A percentile compares a stretch with the other conserved stretches of the same genome.
These are phyloP conservation scores for Octonoba sinensis DNA, from an alignment of 2,888 invertebrate species.

Conservation along the genomic window DNA sequence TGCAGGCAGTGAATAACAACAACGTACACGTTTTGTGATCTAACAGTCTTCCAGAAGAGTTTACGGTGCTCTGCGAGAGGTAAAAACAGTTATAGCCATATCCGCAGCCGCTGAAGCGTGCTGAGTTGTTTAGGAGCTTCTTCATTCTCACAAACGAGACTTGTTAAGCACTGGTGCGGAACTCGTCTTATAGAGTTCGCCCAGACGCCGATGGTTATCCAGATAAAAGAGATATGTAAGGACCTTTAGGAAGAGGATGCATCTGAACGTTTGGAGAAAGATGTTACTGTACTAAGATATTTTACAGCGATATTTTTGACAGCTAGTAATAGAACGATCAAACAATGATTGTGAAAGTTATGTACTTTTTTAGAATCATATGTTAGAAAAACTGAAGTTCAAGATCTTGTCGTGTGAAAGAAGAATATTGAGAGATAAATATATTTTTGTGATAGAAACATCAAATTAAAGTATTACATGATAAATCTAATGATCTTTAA, in stretches of 20 bases:
- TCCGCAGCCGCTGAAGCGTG: slow-evolving; percentile 46
- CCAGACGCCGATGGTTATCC: slow-evolving; percentile 36
- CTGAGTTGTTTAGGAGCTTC: slow-evolving; percentile 47
- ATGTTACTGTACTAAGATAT: not conserved
- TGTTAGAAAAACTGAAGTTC: no score
- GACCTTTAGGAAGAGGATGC: slow-evolving; percentile 6
- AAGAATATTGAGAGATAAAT: no score
- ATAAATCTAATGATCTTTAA: no score
- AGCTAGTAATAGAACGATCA: no score
- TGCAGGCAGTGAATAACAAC: slow-evolving; percentile 28
- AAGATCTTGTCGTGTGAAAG: no score
- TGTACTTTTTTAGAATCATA: no score
- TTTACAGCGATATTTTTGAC: no score
- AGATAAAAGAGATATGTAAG: slow-evolving; percentile 32
- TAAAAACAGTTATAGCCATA: slow-evolving; percentile 58
- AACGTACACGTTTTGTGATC: slow-evolving; percentile 1
- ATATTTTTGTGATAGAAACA: no score
- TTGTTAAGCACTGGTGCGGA: slow-evolving; percentile 47
- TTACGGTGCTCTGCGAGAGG: slow-evolving; percentile 44
- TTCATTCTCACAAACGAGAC: slow-evolving; percentile 56
- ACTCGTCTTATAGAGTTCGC: slow-evolving; percentile 41
- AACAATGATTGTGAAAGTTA: no score
- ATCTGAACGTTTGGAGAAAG: not conserved
- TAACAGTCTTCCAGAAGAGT: slow-evolving; percentile 21
- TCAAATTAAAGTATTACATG: no score